Percentiles rank a stretch among this genome's conserved stretches.
phyloP scores from a whole-genome alignment of 2,797 vertebrate species.

The Coranthus polyacanthus region DNA sequence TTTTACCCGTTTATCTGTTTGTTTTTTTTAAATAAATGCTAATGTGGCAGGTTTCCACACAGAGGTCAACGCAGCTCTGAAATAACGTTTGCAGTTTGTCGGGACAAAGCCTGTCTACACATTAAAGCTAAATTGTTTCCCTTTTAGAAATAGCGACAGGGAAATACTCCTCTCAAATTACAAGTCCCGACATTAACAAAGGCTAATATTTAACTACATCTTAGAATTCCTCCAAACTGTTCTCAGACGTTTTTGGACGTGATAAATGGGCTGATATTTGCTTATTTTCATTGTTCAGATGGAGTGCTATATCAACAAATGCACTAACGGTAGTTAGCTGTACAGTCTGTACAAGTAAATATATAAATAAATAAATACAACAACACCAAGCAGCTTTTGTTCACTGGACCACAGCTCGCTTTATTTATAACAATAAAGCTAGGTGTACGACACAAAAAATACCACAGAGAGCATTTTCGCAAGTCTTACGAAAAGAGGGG shows the following conservation, averaged over 20 bases:
- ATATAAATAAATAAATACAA: constrained; percentile 52
- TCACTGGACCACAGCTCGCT: constrained; percentile 24
- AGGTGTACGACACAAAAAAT: constrained; percentile 29
- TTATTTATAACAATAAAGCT: constrained; percentile 22
- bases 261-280: constrained; percentile 5
- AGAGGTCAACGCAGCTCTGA: not conserved
- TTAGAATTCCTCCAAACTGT: not conserved
- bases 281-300: constrained; percentile 17
- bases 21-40: not conserved
- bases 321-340: constrained; percentile 50
- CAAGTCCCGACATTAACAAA: not conserved
- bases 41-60: not conserved
- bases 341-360: constrained; percentile 50
- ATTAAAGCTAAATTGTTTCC: not conserved
- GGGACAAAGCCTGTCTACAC: constrained; percentile 10
- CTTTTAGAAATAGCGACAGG: constrained; percentile 1
- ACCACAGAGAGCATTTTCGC: constrained; percentile 64
- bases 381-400: constrained; percentile 49
- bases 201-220: not conserved
- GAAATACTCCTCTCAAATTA: not conserved
- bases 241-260: not conserved
- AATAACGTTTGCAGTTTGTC: not conserved
- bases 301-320: constrained; percentile 63
- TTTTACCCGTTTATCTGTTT: too few relatives aligned
- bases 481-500: constrained; percentile 55